Base-by-base conservation (phyloP, 1,140 invertebrate genomes). In the Micrasema minimum region DNA sequence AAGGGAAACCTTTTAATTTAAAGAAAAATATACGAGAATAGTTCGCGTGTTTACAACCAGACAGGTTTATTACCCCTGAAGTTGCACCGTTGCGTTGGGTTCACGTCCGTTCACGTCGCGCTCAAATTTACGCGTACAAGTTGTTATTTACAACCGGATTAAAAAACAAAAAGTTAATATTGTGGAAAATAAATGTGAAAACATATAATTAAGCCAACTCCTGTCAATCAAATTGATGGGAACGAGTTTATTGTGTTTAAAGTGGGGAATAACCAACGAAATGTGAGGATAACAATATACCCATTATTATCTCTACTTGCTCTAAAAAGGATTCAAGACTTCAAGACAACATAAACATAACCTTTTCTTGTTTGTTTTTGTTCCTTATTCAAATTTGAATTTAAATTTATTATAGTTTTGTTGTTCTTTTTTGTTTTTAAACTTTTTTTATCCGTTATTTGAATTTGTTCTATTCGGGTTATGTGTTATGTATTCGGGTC, bases 401-500 rank as follows among this genome's bases (percentile, higher is more conserved):
- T 31, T 7, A 31, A 31, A 31, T 31, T 31, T 31, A 31, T 7
- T 31, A 31, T 31, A 2, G 26, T 31, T 31, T 7, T 31, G 26
- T 31, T 7, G 26, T 31, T 31, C 7, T 31, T 2, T 31, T 31
- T 4, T 31, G n/a, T 31, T 31, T 31, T 31, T 31, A 31, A 4
- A 31, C 2, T 31, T 31, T 4, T 4, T 31, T 31, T 31, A 31
- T 31, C 7, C 7, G 26, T 31, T 31, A 31, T 31, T 31, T 7
- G 26, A 31, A 31, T 31, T 2, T 31, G 2, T 31, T 31, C 26
- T 7, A 31, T 31, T 31, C 26, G 26, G 26, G 26, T 3, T 16
- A 46, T 46, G n/a, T 14, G 43, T 46, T 46, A 46, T 46, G 43
- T 46, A 46, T 46, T 46, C 43, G 43, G 43, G 43, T 46, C 43